phyloP scores from a whole-genome alignment of 2,888 invertebrate genomes.

The Nebria salina region DNA sequence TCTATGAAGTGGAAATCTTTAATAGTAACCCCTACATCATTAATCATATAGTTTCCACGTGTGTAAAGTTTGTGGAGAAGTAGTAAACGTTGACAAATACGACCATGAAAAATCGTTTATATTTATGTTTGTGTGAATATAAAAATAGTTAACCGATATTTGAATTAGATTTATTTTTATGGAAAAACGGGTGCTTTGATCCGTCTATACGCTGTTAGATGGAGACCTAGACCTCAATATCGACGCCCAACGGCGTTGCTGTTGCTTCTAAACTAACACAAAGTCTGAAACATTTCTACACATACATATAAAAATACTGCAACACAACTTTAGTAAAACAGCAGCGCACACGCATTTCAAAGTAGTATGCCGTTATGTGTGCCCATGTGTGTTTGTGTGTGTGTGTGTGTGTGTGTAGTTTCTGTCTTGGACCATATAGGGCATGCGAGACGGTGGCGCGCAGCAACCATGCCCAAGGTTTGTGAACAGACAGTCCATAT shows the following conservation, averaged over 20 bases:
- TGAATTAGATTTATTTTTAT: not conserved
- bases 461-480: conserved; percentile 28
- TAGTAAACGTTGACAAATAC: not conserved
- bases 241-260: conserved; percentile 1
- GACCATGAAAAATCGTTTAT: not conserved
- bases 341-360: conserved; percentile 4
- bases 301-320: not conserved
- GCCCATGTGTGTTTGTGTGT: conserved; percentile 1
- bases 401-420: conserved; percentile 3
- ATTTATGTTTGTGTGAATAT: not conserved
- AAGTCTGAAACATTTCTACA: not conserved
- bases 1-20: too few species aligned
- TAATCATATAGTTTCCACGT: too few species aligned
- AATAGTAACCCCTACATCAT: too few species aligned
- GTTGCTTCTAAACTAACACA: not conserved
- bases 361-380: conserved; percentile 2
- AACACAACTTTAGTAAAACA: not conserved
- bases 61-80: not conserved
- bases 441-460: conserved; percentile 16
- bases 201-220: not conserved
- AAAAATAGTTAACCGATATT: not conserved
- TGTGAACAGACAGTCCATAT: conserved; percentile 36
- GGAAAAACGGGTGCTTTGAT: not conserved
- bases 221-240: not conserved
- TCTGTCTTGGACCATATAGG: conserved; percentile 32